Evolutionary conservation across 2,113 vertebrate genomes (phyloP), one percentile per base, ranked within the genome.

Genomic region (Dunckerocampus dactyliophorus): DNA sequence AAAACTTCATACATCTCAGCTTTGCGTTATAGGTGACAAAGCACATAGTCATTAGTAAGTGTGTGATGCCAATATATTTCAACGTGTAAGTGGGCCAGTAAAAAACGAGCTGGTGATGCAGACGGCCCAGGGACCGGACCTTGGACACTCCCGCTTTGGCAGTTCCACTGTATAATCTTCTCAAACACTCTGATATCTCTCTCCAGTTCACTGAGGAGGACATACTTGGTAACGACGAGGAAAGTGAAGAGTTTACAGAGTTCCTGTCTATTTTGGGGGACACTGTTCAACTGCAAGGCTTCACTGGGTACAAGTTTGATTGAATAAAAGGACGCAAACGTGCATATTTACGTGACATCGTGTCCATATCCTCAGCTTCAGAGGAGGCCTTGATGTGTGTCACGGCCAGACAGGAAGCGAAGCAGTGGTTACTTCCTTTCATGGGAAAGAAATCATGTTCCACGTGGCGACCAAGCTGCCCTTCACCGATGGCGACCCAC

Each of bases 381-480:
- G 93, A 57, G 94, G 94, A 65, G 94, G 94, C 59, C 86, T 96
- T 77, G 94, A 96, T 59, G 92, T 95, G 60, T 93, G 87, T 71
- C 90, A 92, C 65, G 94, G 92, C 59, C 94, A 96, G 74, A 96
- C 94, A 1, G 94, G 94, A 86, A 91, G 82, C 3, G 91, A 96
- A 62, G 91, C 94, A 0, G 85, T 95, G 73, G 93, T 92, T 64
- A 94, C 94, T 59, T 93, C 90, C 63, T 96, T 95, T 82, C 90
- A 86, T 1, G 93, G 92, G 1, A 91, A 93, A 72, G 92, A 96
- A 82, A 91, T 95, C 71, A 95, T 96, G 92, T 96, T 96, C 73
- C 94, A 96, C 15, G 92, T 95, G 1, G 90, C 92, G 65, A 96
- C 94, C 16, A 95, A 94, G 77, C 89, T 96, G 59, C 94, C 94